Base-by-base conservation (phyloP, 2,888 invertebrate species). In the Orchesellides sinensis region DNA sequence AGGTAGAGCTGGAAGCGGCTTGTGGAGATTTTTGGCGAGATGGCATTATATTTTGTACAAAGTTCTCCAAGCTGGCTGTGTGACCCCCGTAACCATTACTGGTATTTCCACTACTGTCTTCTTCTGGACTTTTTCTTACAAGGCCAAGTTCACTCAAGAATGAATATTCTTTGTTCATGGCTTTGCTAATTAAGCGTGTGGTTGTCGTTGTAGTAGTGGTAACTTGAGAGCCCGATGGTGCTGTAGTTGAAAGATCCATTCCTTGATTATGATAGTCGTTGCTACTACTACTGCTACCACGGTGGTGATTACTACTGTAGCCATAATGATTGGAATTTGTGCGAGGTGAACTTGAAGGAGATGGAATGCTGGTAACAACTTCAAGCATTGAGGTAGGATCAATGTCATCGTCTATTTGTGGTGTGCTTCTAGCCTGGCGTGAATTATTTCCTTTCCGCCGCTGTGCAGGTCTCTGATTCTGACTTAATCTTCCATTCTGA, bases 331-430 rank as follows among this genome's bases (percentile, higher is more conserved):
- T 69, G 21, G 56, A 27, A 3, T 19, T 47, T 2, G 3, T 12
- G 23, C 47, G 21, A n/a, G 79, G 54, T 0, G 69, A 69, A 5
- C 23, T 70, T 5, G 69, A 32, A 6, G 79, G 52, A 0, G 83
- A 72, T 21, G 74, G 66, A 52, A 65, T 81, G 27, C 73, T 83
- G 3, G 85, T 85, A 54, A 74, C 83, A 1, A 86, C 80, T 72
- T 88, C 86, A 2, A 88, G 69, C 83, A 88, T 84, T 10, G 88
- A 85, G 0, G 86, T 84, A 1, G 88, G 88, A 49, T 87, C 88
- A 45, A 88, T 84, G 21, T 87, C 87, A 23, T 87, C 87, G 4
- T 85, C 83, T 35, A 65, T 65, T 12, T 73, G 63, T 23, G 79
- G 72, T 25, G 54, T 75, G 23, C 27, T 47, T 47, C 40, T 14